These are phyloP conservation scores for Ursus arctos DNA, from an alignment of 2,113 vertebrate genomes.

Conservation along the genomic window DNA sequence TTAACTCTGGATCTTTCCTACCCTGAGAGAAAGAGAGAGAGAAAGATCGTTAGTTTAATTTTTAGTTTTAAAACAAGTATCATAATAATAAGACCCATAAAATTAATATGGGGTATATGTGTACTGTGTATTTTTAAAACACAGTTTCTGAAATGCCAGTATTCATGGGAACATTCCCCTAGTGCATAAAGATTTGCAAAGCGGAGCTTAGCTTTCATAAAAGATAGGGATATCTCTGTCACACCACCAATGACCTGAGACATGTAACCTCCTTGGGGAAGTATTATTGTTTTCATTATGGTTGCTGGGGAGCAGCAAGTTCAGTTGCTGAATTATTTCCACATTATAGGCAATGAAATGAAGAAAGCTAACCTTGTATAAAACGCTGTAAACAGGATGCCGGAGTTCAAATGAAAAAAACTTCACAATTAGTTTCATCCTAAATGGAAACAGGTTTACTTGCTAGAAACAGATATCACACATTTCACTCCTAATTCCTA, in stretches of 20 bases:
- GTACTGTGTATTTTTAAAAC: background rate
- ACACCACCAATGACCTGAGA: constrained; percentile 67
- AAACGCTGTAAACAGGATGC: background rate
- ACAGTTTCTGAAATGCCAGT: background rate
- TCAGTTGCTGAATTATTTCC: constrained; percentile 66
- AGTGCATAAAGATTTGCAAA: constrained; percentile 64
- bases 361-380: background rate
- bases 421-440: background rate
- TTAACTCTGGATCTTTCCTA: background rate
- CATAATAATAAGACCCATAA: constrained; percentile 49
- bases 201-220: constrained; percentile 71
- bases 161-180: background rate
- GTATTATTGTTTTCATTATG: background rate
- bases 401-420: background rate
- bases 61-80: background rate
- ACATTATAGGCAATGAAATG: background rate
- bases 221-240: constrained; percentile 61
- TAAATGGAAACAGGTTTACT: background rate
- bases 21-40: background rate
- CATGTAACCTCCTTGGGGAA: constrained; percentile 66
- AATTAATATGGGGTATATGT: background rate
- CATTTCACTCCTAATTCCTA: background rate
- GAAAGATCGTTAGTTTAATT: background rate
- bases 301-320: constrained; percentile 1
- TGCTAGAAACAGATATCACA: background rate